Conservation (phyloP, 2,113 vertebrate species). For the Litocranius walleri region DNA sequence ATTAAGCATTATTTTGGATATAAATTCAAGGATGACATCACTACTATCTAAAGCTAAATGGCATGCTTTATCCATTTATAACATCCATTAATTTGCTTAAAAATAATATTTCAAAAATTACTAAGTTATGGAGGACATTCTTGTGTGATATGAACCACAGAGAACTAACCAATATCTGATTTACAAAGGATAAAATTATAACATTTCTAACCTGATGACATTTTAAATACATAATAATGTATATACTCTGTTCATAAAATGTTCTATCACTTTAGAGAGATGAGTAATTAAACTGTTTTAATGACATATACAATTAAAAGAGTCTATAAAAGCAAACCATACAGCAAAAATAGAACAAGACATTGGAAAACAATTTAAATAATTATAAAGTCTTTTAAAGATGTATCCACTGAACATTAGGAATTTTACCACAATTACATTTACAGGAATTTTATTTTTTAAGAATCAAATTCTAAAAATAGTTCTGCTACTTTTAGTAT, state of each 20-base stretch:
- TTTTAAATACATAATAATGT: slow-evolving; percentile 37
- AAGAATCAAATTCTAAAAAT: slow-evolving; percentile 64
- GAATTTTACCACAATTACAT: neutral
- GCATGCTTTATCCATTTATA: neutral
- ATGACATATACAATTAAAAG: slow-evolving; percentile 1
- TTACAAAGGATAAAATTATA: slow-evolving; percentile 26
- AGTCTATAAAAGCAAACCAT: slow-evolving; percentile 15
- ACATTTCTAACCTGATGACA: slow-evolving; percentile 17
- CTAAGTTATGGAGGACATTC: neutral
- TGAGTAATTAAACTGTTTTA: slow-evolving; percentile 44
- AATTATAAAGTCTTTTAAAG: neutral
- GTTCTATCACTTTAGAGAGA: neutral
- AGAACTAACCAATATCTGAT: neutral
- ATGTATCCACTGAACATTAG: neutral
- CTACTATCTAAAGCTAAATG: neutral
- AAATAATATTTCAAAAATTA: neutral
- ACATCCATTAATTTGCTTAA: neutral
- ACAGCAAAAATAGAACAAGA: neutral
- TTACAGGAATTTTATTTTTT: slow-evolving; percentile 12
- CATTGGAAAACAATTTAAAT: slow-evolving; percentile 27
- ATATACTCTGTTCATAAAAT: slow-evolving; percentile 29
- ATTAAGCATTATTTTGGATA: neutral
- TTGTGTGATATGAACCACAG: neutral
- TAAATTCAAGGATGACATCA: neutral
- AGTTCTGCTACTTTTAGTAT: slow-evolving; percentile 75